Percentiles rank a stretch among this genome's conserved stretches.
Conservation (phyloP, 1,140 invertebrate genomes). For the Apis cerana region DNA sequence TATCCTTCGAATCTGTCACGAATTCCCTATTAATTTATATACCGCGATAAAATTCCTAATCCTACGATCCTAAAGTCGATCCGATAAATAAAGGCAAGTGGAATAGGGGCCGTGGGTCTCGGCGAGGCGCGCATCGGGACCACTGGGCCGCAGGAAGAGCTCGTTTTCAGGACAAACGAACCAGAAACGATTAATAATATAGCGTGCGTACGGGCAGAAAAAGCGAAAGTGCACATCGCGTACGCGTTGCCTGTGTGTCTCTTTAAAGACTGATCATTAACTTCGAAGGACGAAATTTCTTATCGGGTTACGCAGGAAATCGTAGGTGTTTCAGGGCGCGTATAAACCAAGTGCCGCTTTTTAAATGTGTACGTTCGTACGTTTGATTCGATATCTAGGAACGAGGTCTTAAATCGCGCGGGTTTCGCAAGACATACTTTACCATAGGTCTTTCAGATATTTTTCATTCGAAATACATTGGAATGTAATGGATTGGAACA, state of each 20-base stretch:
- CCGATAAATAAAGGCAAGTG: slow-evolving; percentile 58
- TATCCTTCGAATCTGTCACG: too few relatives aligned
- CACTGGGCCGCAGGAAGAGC: slow-evolving; percentile 75
- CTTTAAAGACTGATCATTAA: slow-evolving; percentile 50
- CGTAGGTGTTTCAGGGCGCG: slow-evolving; percentile 35
- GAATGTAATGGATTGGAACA: neutral
- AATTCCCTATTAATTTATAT: too few relatives aligned
- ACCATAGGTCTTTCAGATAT: neutral
- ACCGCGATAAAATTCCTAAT: too few relatives aligned
- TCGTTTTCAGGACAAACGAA: slow-evolving; percentile 75
- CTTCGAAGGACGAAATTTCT: slow-evolving; percentile 43
- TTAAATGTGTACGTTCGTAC: slow-evolving; percentile 11
- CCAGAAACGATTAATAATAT: slow-evolving; percentile 80
- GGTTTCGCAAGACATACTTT: slow-evolving; percentile 14
- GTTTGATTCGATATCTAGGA: slow-evolving; percentile 23
- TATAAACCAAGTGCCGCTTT: neutral
- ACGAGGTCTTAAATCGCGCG: slow-evolving; percentile 25
- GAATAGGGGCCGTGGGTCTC: slow-evolving; percentile 59
- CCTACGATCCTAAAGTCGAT: neutral
- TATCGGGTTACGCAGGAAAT: slow-evolving; percentile 18
- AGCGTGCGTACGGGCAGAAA: slow-evolving; percentile 70
- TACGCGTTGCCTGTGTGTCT: slow-evolving; percentile 30
- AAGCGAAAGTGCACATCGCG: slow-evolving; percentile 76
- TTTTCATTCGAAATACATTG: neutral
- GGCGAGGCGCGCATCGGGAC: slow-evolving; percentile 69